Evolutionary conservation across 2,797 vertebrate genomes (phyloP), one percentile per base, ranked within the genome.

Genomic region (Thalassophryne amazonica): DNA sequence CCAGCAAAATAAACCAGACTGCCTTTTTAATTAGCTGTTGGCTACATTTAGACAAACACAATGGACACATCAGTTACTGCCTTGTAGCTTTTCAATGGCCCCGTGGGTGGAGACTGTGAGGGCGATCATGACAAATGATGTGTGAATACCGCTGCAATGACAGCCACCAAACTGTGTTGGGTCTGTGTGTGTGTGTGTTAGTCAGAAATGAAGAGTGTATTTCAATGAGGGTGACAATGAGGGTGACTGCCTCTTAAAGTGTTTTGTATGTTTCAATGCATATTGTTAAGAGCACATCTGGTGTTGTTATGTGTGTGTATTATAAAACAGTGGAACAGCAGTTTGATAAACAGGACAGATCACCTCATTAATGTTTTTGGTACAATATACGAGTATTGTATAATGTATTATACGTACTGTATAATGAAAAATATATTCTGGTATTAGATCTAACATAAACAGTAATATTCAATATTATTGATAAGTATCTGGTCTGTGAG

Each of bases 11-110:
- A 30, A 58, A 34, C 8, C 67, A 54, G 47, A 21, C 40, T 1
- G 50, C 43, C 58, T 70, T 76, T 55, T 78, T 61, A 78, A 81
- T 80, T 35, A 69, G 62, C 67, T 60, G 36, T n/a, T 34, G 28
- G 27, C 4, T 64, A 45, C 60, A 76, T 68, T 78, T 72, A 75
- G 70, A 72, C 71, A 46, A 68, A 66, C 57, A 80, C 61, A 80
- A 78, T 76, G 58, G 60, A 37, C 42, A 49, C 56, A 59, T 69
- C 54, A 61, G 49, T 42, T 67, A 61, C 53, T 38, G 73, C 42
- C 54, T 39, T 38, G 48, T 37, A 61, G 41, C 60, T 61, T 61
- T 70, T 75, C 64, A 60, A 1, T 25, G 21, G 6, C 21, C 41
- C 40, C 33, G 35, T 20, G 32, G 32, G 30, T 39, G 29, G 32